A percentile compares a stretch with the other conserved stretches of the same genome.
Conservation (phyloP, 2,888 invertebrate genomes). For the Orthosia incerta region DNA sequence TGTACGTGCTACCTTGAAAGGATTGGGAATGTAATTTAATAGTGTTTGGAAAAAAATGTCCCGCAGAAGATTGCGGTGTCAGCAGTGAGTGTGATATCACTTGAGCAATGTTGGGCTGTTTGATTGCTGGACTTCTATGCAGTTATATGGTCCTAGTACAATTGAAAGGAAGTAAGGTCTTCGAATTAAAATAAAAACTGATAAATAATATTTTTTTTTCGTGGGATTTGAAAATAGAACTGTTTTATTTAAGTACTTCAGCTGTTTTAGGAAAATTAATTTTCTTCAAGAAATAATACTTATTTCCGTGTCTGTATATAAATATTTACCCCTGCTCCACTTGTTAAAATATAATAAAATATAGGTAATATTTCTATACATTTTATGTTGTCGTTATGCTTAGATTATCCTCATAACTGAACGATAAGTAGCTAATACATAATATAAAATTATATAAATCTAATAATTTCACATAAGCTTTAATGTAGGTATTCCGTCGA, state of each 20-base stretch:
- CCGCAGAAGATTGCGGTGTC: constrained; percentile 31
- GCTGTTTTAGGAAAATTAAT: background rate
- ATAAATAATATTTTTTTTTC: too few species aligned
- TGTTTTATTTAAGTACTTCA: background rate
- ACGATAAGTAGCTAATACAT: background rate
- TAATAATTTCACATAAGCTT: background rate
- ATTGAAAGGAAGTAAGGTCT: background rate
- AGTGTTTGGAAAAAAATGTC: constrained; percentile 41
- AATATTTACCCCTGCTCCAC: background rate
- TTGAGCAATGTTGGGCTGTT: background rate
- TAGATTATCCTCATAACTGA: background rate
- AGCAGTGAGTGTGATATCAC: constrained; percentile 10
- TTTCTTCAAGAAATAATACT: background rate
- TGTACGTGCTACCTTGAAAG: constrained; percentile 36
- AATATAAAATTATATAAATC: too few species aligned
- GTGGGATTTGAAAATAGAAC: background rate
- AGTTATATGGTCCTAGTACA: constrained; percentile 11
- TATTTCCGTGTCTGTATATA: too few species aligned
- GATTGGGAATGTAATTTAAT: constrained; percentile 52
- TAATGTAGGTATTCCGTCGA: background rate
- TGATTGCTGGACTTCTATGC: background rate
- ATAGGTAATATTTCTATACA: background rate
- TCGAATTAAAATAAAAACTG: too few species aligned
- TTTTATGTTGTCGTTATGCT: background rate
- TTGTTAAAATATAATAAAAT: background rate